Conservation (phyloP, 2,797 vertebrate genomes). For the Eulemur mongoz region DNA sequence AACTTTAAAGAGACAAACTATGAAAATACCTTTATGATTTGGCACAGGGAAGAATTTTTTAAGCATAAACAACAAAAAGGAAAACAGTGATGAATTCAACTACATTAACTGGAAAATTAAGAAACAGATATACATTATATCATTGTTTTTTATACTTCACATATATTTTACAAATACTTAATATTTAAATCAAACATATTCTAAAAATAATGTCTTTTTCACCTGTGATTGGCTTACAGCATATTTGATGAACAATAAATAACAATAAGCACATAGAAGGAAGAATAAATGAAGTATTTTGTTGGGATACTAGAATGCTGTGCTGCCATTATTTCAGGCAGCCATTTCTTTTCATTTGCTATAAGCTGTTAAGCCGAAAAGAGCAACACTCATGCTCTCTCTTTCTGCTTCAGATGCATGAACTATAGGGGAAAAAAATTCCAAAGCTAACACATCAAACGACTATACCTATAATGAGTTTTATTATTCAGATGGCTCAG, state of each 20-base stretch:
- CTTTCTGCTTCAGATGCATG: conserved; percentile 3
- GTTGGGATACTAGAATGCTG: not conserved
- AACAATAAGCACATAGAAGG: not conserved
- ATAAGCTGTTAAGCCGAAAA: not conserved
- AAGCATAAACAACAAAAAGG: not conserved
- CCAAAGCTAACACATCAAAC: not conserved
- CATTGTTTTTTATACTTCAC: too few relatives aligned
- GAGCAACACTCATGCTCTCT: not conserved
- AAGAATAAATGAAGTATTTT: not conserved
- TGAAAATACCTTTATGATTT: too few relatives aligned
- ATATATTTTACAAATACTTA: too few relatives aligned
- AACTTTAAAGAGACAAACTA: too few relatives aligned
- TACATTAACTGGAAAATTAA: not conserved
- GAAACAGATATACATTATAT: not conserved
- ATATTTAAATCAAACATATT: too few relatives aligned
- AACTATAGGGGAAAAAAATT: not conserved
- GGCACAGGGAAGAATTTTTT: not conserved
- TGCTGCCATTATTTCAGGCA: not conserved
- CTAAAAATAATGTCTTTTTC: too few relatives aligned
- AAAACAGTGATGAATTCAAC: not conserved
- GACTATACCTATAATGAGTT: not conserved
- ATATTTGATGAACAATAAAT: not conserved
- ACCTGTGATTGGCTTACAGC: not conserved
- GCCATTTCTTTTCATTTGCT: not conserved
- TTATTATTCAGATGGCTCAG: conserved; percentile 4